phyloP scores from a whole-genome alignment of 2,888 invertebrate species.

The Liposcelis brunnea region DNA sequence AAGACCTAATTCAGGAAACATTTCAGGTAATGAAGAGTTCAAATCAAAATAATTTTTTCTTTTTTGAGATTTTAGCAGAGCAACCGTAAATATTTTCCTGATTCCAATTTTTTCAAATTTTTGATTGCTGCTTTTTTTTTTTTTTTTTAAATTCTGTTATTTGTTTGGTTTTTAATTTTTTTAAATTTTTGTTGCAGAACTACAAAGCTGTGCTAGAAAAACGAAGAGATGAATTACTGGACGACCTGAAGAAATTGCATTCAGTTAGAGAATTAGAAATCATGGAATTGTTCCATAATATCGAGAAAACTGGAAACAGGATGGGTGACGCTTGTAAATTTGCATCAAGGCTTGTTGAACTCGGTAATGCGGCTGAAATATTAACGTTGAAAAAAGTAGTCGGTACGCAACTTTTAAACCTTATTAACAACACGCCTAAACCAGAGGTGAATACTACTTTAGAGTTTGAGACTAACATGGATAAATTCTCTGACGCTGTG shows the following conservation, averaged over 20 bases:
- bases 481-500: conserved; percentile 56
- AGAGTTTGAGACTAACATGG: conserved; percentile 64
- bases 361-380: conserved; percentile 72
- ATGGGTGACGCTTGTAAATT: conserved; percentile 78
- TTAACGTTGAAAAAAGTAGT: conserved; percentile 67
- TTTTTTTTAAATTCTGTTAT: background rate
- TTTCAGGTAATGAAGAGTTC: conserved; percentile 28
- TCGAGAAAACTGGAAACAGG: conserved; percentile 68
- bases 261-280: conserved; percentile 72
- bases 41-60: no score
- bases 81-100: background rate
- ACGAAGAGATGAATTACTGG: conserved; percentile 55
- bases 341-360: conserved; percentile 59
- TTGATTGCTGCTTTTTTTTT: conserved; percentile 11
- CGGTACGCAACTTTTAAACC: conserved; percentile 42
- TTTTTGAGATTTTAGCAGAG: background rate
- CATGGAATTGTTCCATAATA: conserved; percentile 69
- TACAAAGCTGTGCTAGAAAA: conserved; percentile 68
- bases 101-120: background rate
- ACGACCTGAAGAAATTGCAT: conserved; percentile 57
- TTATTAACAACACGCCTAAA: conserved; percentile 45
- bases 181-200: conserved; percentile 30
- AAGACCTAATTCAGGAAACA: conserved; percentile 62
- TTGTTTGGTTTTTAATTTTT: background rate
- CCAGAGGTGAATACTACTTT: conserved; percentile 58